These are phyloP conservation scores for Meliscaeva auricollis DNA, from an alignment of 2,888 invertebrate species.

Conservation along the genomic window DNA sequence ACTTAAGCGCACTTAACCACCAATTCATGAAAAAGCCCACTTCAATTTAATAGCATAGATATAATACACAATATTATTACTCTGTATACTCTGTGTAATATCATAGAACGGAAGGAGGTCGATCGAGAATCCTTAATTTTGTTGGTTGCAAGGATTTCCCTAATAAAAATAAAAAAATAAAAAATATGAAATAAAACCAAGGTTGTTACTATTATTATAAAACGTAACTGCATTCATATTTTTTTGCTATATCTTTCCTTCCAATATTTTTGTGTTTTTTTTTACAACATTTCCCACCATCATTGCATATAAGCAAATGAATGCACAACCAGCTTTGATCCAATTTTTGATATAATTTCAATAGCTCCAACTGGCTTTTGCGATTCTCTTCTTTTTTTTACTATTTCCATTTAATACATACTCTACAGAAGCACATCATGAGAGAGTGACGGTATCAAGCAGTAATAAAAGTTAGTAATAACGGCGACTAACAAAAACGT, in stretches of 20 bases:
- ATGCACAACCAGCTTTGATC: constrained; percentile 30
- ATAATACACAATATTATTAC: constrained; percentile 27
- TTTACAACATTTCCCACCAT: constrained; percentile 25
- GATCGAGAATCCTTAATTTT: constrained; percentile 11
- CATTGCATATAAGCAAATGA: constrained; percentile 4
- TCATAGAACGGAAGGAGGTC: constrained; percentile 23
- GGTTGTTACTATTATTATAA: constrained; percentile 15
- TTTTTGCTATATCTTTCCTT: background rate
- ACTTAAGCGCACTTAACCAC: constrained; percentile 5
- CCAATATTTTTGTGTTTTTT: background rate
- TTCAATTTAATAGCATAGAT: constrained; percentile 18
- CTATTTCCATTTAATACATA: constrained; percentile 1
- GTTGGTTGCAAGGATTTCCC: background rate
- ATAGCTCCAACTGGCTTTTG: constrained; percentile 13
- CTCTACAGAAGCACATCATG: background rate
- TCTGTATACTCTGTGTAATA: background rate
- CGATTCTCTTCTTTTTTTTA: background rate
- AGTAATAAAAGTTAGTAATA: constrained; percentile 42
- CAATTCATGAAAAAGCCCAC: constrained; percentile 8
- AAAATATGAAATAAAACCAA: background rate
- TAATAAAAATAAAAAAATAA: background rate
- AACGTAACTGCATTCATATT: constrained; percentile 15
- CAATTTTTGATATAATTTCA: constrained; percentile 34
- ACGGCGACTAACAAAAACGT: constrained; percentile 6
- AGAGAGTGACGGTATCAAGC: constrained; percentile 6